Conservation (phyloP, 2,888 invertebrate species). For the Trachelus iudaicus region DNA sequence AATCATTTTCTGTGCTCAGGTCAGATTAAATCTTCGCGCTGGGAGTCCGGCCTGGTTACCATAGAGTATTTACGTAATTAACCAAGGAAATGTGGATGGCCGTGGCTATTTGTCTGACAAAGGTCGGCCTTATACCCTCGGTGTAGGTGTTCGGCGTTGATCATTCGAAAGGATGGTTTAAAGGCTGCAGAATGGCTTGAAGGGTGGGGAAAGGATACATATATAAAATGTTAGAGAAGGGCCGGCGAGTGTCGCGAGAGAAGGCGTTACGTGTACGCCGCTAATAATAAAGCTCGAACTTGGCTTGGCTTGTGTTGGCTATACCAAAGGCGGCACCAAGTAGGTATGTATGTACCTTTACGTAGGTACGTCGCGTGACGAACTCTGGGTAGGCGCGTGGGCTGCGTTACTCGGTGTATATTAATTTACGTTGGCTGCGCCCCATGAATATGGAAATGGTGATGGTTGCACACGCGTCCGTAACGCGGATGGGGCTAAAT, state of each 20-base stretch:
- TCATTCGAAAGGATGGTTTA: background rate
- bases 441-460: conserved; percentile 37
- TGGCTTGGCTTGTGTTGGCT: background rate
- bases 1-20: background rate
- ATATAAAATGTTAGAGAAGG: background rate
- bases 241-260: background rate
- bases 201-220: background rate
- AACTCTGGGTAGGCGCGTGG: conserved; percentile 20
- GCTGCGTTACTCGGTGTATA: conserved; percentile 26
- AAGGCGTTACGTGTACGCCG: background rate
- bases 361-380: conserved; percentile 22
- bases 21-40: background rate
- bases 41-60: background rate
- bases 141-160: background rate
- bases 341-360: background rate
- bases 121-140: background rate
- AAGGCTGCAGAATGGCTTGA: background rate
- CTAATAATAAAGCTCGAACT: conserved; percentile 2
- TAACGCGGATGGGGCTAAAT: background rate
- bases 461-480: conserved; percentile 9
- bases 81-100: background rate
- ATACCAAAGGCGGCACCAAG: background rate
- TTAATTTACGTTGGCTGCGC: conserved; percentile 25
- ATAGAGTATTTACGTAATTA: background rate
- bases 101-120: background rate